These are phyloP conservation scores for Aphelinus atriplicis DNA, from an alignment of 1,140 invertebrate genomes.

Conservation along the genomic window DNA sequence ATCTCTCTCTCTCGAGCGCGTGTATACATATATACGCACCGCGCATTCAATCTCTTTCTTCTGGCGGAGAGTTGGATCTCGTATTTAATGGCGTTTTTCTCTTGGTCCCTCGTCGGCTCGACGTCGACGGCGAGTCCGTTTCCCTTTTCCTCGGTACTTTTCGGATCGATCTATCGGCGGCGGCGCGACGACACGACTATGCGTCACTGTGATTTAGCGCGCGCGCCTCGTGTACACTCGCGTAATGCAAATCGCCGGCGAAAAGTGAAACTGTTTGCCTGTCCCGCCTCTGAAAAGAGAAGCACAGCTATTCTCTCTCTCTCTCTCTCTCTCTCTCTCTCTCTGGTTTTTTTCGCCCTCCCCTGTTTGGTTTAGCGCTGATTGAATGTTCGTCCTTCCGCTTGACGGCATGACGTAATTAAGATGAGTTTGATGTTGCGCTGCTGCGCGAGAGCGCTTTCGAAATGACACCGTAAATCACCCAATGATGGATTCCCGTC, in stretches of 20 bases:
- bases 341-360: background rate
- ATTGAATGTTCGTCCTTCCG: slow-evolving; percentile 24
- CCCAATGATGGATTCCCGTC: background rate
- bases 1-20: background rate
- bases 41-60: too few species aligned
- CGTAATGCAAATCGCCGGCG: slow-evolving; percentile 30
- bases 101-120: too few species aligned
- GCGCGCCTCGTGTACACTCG: slow-evolving; percentile 7
- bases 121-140: background rate
- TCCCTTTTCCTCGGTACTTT: slow-evolving; percentile 5
- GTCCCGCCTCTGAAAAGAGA: background rate
- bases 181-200: slow-evolving; percentile 7
- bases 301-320: background rate
- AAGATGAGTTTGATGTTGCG: slow-evolving; percentile 17
- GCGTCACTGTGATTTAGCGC: slow-evolving; percentile 33
- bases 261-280: slow-evolving; percentile 36
- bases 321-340: background rate
- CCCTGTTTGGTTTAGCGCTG: slow-evolving; percentile 23
- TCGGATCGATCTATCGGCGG: slow-evolving; percentile 12
- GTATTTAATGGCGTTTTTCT: too few species aligned
- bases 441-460: background rate
- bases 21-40: background rate
- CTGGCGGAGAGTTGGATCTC: too few species aligned
- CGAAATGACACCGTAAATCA: slow-evolving; percentile 16
- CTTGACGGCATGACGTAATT: slow-evolving; percentile 15